phyloP scores from a whole-genome alignment of 1,140 invertebrate genomes.

The Homarus americanus region DNA sequence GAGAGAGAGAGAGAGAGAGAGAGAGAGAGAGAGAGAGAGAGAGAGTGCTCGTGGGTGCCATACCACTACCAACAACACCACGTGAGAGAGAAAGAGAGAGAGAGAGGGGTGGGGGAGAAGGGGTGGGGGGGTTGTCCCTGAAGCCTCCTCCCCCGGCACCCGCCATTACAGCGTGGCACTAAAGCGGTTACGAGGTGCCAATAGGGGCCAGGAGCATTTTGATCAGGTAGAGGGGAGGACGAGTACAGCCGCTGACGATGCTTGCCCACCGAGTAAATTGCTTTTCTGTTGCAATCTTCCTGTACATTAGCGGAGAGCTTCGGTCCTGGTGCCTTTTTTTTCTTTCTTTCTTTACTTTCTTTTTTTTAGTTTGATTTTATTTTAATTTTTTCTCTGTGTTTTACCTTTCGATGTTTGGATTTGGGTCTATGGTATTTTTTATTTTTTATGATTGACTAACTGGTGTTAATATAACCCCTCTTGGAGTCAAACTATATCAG shows the following conservation, averaged over 20 bases:
- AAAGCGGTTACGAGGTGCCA: slow-evolving; percentile 58
- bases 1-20: background rate
- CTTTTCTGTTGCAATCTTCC: slow-evolving; percentile 3
- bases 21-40: slow-evolving; percentile 19
- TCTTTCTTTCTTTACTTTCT: no score
- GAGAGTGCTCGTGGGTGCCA: background rate
- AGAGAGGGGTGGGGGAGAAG: background rate
- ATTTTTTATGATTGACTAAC: no score
- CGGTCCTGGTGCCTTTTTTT: no score
- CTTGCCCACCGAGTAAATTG: slow-evolving; percentile 21
- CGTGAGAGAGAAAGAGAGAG: slow-evolving; percentile 8
- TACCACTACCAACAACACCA: no score
- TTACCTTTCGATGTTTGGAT: no score
- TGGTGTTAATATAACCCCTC: no score
- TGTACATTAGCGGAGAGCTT: slow-evolving; percentile 17
- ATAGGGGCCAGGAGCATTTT: slow-evolving; percentile 59
- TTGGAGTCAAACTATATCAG: no score
- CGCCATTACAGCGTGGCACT: slow-evolving; percentile 60
- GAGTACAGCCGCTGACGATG: slow-evolving; percentile 11
- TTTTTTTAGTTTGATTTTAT: no score
- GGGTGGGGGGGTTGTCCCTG: background rate
- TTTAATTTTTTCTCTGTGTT: no score
- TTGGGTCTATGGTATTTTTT: no score
- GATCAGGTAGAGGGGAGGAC: slow-evolving; percentile 26
- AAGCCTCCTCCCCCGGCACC: slow-evolving; percentile 6